Evolutionary conservation across 2,797 vertebrate genomes (phyloP), one percentile per base, ranked within the genome.

Genomic region (Paguma larvata): DNA sequence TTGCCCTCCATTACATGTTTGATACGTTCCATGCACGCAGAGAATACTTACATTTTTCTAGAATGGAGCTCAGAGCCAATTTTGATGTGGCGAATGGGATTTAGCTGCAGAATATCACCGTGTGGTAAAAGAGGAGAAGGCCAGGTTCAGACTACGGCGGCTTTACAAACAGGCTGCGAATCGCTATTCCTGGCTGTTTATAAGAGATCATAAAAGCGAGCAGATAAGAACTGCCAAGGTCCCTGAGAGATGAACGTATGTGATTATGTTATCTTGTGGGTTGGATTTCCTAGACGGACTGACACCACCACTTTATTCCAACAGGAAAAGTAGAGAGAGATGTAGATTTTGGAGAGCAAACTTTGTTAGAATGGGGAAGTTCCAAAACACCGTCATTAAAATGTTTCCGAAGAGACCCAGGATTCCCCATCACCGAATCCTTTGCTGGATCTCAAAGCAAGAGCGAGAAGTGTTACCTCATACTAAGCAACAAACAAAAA

Each of bases 141-240:
- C 96, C 91, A 95, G 94, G 85, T 97, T 98, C 97, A 92, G 98
- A 89, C 97, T 92, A 91, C 98, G 98, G 98, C 97, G 98, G 59
- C 97, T 98, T 98, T 98, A 97, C 97, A 98, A 98, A 98, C 97
- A 97, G 96, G 1, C 98, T 97, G 97, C 95, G 98, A 98, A 98
- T 98, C 98, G 96, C 97, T 98, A 97, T 98, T 98, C 96, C 98
- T 98, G 96, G 97, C 97, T 98, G 98, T 98, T 98, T 98, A 92
- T 98, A 96, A 98, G 98, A 97, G 96, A 98, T 98, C 97, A 97
- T 98, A 98, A 98, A 98, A 98, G 92, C 89, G 86, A 97, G 94
- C 85, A 97, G 97, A 95, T 98, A 98, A 98, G 98, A 98, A 80
- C 97, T 44, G 32, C 98, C 97, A 95, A 98, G 98, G 98, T 98